Evolutionary conservation across 2,797 vertebrate genomes (phyloP), one percentile per base, ranked within the genome.

Genomic region (Mus spretus): DNA sequence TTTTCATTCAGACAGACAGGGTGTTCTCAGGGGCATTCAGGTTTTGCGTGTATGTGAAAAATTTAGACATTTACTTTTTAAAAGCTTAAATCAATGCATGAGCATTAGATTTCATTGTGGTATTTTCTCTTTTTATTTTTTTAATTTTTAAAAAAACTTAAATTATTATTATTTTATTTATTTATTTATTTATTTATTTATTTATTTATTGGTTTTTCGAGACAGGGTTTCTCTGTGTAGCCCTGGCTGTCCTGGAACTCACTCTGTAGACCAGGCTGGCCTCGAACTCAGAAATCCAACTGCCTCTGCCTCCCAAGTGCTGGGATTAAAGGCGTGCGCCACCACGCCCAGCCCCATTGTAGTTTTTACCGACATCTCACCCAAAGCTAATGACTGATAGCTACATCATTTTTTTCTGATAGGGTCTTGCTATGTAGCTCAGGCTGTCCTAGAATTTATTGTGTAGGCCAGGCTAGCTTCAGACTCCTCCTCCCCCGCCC

Each of bases 331-430:
- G 44, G 7, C 47, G 44, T 47, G 44, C 4, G 7, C 44, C 44
- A 4, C 44, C 44, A 47, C 4, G 44, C 44, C 44, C n/a, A n/a
- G n/a, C n/a, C 31, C 91, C 53, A 82, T 17, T 85, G n/a, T 94
- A 87, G 55, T 59, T 88, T 78, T 78, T 85, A 28, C 80, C 81
- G 93, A 57, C 28, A 77, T 82, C 92, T 95, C 53, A 28, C 31
- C 50, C 91, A 70, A 81, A 93, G 34, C 28, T 80, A 70, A 61
- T 90, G 67, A 57, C 84, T 40, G 47, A 70, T 67, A 85, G 61
- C 63, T 70, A 65, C 53, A 55, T 55, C 14, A 55, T 55, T 81
- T 67, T 87, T 77, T 61, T 28, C 37, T 40, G 74, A 89, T 89
- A 61, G 72, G 72, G 19, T 89, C 40, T 77, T 75, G n/a, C 72